These are phyloP conservation scores for Tyrophagus putrescentiae DNA, from an alignment of 1,140 invertebrate genomes.

Conservation along the genomic window DNA sequence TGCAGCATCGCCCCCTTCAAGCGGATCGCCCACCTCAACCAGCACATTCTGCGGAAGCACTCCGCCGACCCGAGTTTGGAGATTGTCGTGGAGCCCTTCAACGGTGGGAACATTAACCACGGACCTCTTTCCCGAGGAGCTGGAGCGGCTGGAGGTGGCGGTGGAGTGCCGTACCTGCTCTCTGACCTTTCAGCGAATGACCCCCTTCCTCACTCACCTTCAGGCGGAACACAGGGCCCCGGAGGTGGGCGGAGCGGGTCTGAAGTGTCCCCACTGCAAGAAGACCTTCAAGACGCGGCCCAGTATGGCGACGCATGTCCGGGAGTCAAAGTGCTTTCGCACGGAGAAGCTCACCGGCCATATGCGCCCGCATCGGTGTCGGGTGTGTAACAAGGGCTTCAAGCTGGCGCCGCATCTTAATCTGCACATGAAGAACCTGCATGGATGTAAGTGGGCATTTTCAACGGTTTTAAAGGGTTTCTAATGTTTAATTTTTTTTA, in stretches of 20 bases:
- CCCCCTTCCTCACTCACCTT: not conserved
- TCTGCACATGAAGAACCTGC: not conserved
- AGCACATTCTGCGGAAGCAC: slow-evolving; percentile 5
- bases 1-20: not conserved
- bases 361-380: not conserved
- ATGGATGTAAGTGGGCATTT: too few relatives aligned
- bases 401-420: not conserved
- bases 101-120: not conserved
- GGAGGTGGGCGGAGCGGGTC: too few relatives aligned
- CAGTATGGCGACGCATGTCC: not conserved
- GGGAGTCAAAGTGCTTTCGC: not conserved
- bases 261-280: not conserved
- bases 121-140: too few relatives aligned
- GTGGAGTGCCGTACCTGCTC: not conserved
- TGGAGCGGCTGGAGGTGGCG: not conserved
- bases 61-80: not conserved
- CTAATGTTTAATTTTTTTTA: too few relatives aligned
- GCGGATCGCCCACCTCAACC: not conserved
- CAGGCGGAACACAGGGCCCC: not conserved
- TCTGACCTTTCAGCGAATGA: not conserved
- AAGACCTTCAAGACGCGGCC: not conserved
- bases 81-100: not conserved
- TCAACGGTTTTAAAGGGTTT: too few relatives aligned
- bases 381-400: not conserved
- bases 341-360: not conserved